These are phyloP conservation scores for Anastatus disparis DNA, from an alignment of 1,140 invertebrate species.

Conservation along the genomic window DNA sequence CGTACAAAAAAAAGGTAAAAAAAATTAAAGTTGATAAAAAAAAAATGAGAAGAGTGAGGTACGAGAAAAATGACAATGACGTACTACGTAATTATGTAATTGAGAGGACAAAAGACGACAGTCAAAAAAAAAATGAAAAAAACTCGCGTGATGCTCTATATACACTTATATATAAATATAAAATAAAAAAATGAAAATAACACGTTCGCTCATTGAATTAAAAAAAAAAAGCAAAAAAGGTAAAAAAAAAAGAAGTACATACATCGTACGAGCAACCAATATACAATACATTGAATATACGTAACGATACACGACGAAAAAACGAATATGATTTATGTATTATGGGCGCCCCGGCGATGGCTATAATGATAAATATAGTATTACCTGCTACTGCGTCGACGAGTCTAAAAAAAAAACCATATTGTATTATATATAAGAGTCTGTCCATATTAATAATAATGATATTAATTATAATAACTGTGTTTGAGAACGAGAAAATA, in stretches of 20 bases:
- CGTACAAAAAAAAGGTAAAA: slow-evolving; percentile 47
- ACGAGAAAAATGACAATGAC: slow-evolving; percentile 39
- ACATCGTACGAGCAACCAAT: no score
- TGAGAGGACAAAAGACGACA: slow-evolving; percentile 31
- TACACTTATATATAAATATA: neutral
- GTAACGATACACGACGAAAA: slow-evolving; percentile 47
- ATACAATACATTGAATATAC: slow-evolving; percentile 13
- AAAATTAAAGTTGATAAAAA: slow-evolving; percentile 40
- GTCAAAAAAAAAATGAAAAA: no score
- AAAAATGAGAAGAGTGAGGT: slow-evolving; percentile 19
- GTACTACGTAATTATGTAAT: slow-evolving; percentile 25
- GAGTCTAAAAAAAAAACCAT: slow-evolving; percentile 67
- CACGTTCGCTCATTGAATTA: neutral
- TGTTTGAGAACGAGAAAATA: slow-evolving; percentile 69
- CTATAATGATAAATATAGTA: slow-evolving; percentile 64
- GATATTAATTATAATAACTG: slow-evolving; percentile 68
- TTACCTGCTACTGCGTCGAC: slow-evolving; percentile 66
- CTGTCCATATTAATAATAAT: slow-evolving; percentile 69
- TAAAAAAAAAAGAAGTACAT: neutral
- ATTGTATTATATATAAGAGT: slow-evolving; percentile 69
- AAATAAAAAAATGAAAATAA: neutral
- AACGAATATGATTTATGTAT: slow-evolving; percentile 54
- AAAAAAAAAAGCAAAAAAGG: neutral
- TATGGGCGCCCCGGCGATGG: slow-evolving; percentile 56
- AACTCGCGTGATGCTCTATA: slow-evolving; percentile 26